Conservation (phyloP, 2,113 vertebrate species). For the Leucopsar rothschildi region DNA sequence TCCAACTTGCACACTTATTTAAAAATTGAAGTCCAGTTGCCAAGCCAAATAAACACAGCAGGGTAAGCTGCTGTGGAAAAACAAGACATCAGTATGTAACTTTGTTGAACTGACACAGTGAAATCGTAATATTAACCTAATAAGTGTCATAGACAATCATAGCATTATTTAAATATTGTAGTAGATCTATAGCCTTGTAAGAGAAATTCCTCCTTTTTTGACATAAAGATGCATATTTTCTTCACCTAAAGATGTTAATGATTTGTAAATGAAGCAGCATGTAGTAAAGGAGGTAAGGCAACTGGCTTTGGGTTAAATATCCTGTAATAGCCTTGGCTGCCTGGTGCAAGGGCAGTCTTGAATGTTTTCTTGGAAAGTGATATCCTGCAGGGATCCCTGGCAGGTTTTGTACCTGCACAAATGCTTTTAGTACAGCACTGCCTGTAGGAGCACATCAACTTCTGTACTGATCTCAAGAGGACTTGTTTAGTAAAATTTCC, state of each 20-base stretch:
- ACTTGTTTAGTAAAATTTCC: neutral
- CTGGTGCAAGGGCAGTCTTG: neutral
- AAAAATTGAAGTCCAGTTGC: neutral
- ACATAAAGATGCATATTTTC: neutral
- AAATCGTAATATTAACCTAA: slow-evolving; percentile 42
- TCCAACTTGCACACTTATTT: neutral
- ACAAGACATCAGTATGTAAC: neutral
- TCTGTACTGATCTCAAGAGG: neutral
- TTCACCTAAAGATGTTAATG: neutral
- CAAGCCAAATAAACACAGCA: slow-evolving; percentile 32
- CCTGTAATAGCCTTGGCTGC: neutral
- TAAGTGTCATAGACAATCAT: neutral
- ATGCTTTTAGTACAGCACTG: neutral
- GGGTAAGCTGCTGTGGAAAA: neutral
- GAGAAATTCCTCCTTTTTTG: neutral
- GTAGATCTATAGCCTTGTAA: neutral
- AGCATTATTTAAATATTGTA: slow-evolving; percentile 14
- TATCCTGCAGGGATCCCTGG: neutral
- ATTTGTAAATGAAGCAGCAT: neutral
- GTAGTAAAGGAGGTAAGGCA: neutral
- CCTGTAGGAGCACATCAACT: neutral
- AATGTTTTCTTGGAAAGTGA: neutral
- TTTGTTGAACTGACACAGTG: neutral
- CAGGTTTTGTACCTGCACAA: neutral
- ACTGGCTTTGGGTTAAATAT: neutral